Evolutionary conservation across 1,140 invertebrate species (phyloP), one percentile per base, ranked within the genome.

Genomic region (Papilio xuthus): DNA sequence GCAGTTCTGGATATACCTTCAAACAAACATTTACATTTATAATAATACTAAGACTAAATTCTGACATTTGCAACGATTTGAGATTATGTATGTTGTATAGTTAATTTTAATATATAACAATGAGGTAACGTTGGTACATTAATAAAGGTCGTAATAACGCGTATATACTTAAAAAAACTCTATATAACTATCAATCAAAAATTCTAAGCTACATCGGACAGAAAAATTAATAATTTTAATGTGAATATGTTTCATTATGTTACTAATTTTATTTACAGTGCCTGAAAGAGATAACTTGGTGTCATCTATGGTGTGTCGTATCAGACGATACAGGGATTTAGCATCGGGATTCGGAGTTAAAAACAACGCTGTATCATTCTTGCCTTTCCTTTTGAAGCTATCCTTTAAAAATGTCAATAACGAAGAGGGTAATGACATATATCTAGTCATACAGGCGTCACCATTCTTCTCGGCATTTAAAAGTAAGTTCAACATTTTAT

Each of bases 381-480:
- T 96, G 82, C 97, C 97, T 0, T 98, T 97, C 86, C 95, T 96
- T 47, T 90, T 98, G 47, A 96, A 95, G 7, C 88, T 97, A 42
- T 95, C 95, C 6, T 96, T 97, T 80, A 95, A 96, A 81, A 95
- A 96, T 78, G 94, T 96, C 1, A 94, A 88, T 1, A 94, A 96
- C 60, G 92, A 95, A 71, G 90, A 93, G 6, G 92, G 91, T 20
- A 90, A 94, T 37, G 94, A 94, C 32, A 95, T 96, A 85, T 96
- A 96, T 82, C 91, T 98, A 1, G 95, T 97, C 32, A 95, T 97
- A 63, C 95, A 95, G 32, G 97, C 97, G 1, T 95, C 95, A 15
- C 95, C 95, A n/a, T 95, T 97, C 77, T 94, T 94, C 81, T 97
- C 97, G 20, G 96, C 96, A 63, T 98, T 97, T 88, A 96, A 95